Percentiles rank a stretch among this genome's conserved stretches.
Conservation (phyloP, 2,888 invertebrate genomes). For the Agelastica alni region DNA sequence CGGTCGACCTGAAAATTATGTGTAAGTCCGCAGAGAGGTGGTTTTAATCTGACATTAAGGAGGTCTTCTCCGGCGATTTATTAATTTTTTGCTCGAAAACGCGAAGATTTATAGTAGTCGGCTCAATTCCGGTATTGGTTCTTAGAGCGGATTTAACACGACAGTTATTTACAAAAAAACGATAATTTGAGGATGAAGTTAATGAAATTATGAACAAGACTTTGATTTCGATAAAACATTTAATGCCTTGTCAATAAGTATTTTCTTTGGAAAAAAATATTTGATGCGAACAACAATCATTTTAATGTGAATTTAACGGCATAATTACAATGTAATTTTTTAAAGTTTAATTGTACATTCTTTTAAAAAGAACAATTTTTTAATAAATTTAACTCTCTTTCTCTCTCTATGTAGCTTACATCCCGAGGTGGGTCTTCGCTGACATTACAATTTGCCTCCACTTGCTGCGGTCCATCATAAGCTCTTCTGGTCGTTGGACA, state of each 20-base stretch:
- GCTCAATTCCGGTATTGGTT: slow-evolving; percentile 12
- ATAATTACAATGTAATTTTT: no score
- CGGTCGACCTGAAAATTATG: slow-evolving; percentile 83
- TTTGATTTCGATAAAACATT: not conserved
- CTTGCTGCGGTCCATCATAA: no score
- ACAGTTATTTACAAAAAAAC: not conserved
- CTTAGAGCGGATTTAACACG: slow-evolving; percentile 1
- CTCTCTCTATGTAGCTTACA: no score
- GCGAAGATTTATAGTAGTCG: slow-evolving; percentile 16
- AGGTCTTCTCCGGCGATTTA: slow-evolving; percentile 26
- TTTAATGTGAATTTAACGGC: not conserved
- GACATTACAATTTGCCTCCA: no score
- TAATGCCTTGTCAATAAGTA: no score
- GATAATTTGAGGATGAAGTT: not conserved
- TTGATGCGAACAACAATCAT: not conserved
- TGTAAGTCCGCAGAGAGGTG: slow-evolving; percentile 70
- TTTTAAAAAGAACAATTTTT: no score
- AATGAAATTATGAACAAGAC: not conserved
- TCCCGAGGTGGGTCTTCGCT: no score
- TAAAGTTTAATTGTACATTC: no score
- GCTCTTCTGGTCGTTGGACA: no score
- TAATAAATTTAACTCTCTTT: no score
- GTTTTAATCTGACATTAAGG: slow-evolving; percentile 23
- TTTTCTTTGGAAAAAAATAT: not conserved
- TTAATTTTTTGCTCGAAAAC: slow-evolving; percentile 18